Conservation (phyloP, 23 tunicate genomes). For the Halocynthia roretzi region DNA sequence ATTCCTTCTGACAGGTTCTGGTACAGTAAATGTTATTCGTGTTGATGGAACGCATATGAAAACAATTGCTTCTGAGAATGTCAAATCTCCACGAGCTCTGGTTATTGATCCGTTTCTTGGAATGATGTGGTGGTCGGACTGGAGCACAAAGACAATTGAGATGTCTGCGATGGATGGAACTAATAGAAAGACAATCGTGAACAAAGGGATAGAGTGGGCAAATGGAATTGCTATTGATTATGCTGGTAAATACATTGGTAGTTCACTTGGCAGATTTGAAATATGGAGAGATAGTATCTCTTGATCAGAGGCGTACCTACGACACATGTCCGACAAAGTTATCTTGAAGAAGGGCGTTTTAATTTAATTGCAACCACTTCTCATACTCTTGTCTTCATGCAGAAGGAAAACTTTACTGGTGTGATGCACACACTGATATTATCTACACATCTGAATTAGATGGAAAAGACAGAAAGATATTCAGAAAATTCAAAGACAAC, state of each 20-base stretch:
- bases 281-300: too few relatives aligned
- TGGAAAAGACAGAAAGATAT: constrained; percentile 35
- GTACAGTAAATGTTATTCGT: constrained; percentile 68
- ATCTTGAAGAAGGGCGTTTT: too few relatives aligned
- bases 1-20: constrained; percentile 28
- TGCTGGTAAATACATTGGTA: constrained; percentile 9
- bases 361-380: too few relatives aligned
- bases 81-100: constrained; percentile 46
- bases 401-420: constrained; percentile 58
- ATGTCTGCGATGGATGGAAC: constrained; percentile 60
- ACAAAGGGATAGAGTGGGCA: constrained; percentile 44
- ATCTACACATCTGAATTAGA: constrained; percentile 47
- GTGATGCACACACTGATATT: constrained; percentile 47
- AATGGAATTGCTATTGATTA: constrained; percentile 60
- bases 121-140: constrained; percentile 85
- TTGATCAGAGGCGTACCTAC: too few relatives aligned
- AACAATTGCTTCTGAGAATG: constrained; percentile 25
- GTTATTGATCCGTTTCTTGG: constrained; percentile 43
- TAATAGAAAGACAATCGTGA: constrained; percentile 30
- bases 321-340: too few relatives aligned
- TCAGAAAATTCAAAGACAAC: constrained; percentile 2
- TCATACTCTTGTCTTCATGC: background rate
- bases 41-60: constrained; percentile 64
- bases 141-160: constrained; percentile 68
- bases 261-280: too few relatives aligned